phyloP scores from a whole-genome alignment of 2,113 vertebrate genomes.

The Cranoglanis bouderius region DNA sequence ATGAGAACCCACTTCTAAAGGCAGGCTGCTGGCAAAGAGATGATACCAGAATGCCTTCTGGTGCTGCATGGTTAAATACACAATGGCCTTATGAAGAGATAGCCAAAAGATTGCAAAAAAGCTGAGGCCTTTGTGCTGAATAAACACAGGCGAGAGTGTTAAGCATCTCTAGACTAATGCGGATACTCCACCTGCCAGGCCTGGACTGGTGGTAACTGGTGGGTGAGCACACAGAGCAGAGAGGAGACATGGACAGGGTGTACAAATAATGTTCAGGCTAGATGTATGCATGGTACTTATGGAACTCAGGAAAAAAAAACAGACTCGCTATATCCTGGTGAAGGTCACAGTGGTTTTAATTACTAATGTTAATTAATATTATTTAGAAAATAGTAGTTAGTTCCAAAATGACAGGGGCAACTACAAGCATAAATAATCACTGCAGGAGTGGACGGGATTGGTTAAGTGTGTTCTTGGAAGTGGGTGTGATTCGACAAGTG shows the following conservation, averaged over 20 bases:
- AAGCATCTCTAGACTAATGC: slow-evolving; percentile 47
- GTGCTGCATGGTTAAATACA: slow-evolving; percentile 72
- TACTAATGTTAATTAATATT: not conserved
- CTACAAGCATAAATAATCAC: not conserved
- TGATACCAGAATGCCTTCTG: slow-evolving; percentile 71
- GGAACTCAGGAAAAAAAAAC: no score
- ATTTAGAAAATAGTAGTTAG: not conserved
- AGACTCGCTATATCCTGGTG: no score
- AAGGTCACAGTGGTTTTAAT: not conserved
- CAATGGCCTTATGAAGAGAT: slow-evolving; percentile 65
- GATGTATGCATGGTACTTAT: no score
- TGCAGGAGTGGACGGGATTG: not conserved
- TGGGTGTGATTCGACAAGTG: not conserved
- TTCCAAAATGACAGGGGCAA: not conserved
- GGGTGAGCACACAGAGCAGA: slow-evolving; percentile 39
- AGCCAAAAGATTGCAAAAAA: not conserved
- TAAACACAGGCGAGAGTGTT: slow-evolving; percentile 50
- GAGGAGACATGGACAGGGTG: not conserved
- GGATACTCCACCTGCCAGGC: slow-evolving; percentile 47
- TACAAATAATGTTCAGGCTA: not conserved
- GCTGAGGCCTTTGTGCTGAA: slow-evolving; percentile 68
- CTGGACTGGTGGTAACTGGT: slow-evolving; percentile 31
- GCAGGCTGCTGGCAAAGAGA: slow-evolving; percentile 71
- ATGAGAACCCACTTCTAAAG: slow-evolving; percentile 74
- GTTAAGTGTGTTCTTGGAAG: not conserved